Conservation (phyloP, 2,888 invertebrate species). For the Hirtodrosophila histrioides region DNA sequence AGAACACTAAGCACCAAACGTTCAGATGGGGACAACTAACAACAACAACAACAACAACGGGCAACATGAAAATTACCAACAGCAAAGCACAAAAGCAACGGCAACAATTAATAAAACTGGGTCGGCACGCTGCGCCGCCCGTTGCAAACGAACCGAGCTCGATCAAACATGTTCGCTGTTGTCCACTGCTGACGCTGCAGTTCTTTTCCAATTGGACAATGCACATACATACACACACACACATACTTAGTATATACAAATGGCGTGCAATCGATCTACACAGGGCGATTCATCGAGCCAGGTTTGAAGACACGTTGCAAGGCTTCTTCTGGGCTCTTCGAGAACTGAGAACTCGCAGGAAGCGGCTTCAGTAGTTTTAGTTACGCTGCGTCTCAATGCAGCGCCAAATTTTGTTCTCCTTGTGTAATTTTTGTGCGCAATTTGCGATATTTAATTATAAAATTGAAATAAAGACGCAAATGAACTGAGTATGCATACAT, state of each 20-base stretch:
- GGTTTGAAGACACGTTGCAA: slow-evolving; percentile 14
- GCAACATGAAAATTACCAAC: slow-evolving; percentile 39
- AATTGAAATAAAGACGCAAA: neutral
- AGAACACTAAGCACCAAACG: slow-evolving; percentile 68
- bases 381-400: no score
- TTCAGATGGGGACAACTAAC: slow-evolving; percentile 52
- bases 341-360: no score
- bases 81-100: slow-evolving; percentile 45
- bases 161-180: slow-evolving; percentile 37
- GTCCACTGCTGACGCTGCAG: slow-evolving; percentile 11
- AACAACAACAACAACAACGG: slow-evolving; percentile 31
- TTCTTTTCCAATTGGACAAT: slow-evolving; percentile 15
- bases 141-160: slow-evolving; percentile 20
- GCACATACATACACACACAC: neutral
- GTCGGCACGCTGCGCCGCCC: slow-evolving; percentile 52
- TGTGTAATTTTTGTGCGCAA: neutral
- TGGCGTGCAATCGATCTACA: slow-evolving; percentile 18
- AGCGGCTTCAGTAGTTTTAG: no score
- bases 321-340: slow-evolving; percentile 6
- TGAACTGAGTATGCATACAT: no score
- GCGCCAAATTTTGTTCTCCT: neutral
- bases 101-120: slow-evolving; percentile 73
- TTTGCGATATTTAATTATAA: slow-evolving; percentile 16
- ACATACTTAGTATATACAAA: neutral
- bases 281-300: slow-evolving; percentile 15